Evolutionary conservation across 37 sponge, comb jelly and placozoan genomes (phyloP).

Genomic region (Hexactinellida sp.): DNA sequence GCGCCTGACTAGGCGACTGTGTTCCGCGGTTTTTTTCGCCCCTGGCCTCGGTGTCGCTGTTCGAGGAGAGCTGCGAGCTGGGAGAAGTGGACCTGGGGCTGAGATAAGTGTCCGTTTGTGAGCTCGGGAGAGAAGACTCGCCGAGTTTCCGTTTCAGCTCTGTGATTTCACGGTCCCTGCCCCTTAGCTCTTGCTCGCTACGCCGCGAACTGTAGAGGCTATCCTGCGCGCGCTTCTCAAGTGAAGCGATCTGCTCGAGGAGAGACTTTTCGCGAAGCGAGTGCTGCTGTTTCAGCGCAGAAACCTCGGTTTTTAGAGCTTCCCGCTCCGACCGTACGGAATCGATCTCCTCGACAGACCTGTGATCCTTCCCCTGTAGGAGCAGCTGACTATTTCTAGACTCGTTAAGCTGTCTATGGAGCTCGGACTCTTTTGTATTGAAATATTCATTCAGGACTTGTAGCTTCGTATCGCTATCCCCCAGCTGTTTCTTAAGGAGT

Average conservation of each 20-base stretch:
- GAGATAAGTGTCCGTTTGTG: neutral
- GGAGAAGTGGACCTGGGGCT: neutral
- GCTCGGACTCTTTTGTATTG: neutral
- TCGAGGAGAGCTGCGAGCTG: neutral
- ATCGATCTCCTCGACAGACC: neutral
- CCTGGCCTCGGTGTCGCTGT: neutral
- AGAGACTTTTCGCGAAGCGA: neutral
- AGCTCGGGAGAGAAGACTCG: neutral
- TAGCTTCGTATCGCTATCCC: neutral
- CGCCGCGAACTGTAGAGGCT: neutral
- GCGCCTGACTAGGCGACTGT: neutral
- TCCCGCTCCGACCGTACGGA: neutral
- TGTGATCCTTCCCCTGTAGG: neutral
- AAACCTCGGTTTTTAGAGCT: neutral
- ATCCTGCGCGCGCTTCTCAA: neutral
- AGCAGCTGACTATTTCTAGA: neutral
- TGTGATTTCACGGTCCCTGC: neutral
- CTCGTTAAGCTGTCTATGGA: neutral
- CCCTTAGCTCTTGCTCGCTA: neutral
- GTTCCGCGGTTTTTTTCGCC: neutral
- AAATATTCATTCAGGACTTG: neutral
- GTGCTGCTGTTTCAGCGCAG: neutral
- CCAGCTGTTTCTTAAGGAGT: neutral
- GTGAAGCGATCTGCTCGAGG: neutral
- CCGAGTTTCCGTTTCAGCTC: slow-evolving; percentile 8